Base-by-base conservation (phyloP, 2,113 vertebrate species). In the Onychorhynchus coronatus region DNA sequence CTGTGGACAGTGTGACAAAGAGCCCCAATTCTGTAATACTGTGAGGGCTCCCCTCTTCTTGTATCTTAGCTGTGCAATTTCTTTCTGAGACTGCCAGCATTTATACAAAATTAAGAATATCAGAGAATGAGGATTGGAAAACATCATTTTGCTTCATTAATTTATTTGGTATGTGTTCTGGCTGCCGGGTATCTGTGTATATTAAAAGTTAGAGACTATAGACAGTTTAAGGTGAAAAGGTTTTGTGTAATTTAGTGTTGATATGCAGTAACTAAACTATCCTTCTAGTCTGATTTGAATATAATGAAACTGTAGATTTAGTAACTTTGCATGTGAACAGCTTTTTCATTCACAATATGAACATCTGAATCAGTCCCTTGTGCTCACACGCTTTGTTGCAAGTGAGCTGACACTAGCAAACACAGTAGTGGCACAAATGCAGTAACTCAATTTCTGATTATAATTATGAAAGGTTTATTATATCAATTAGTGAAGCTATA, bases 31-130 rank as follows among this genome's bases (percentile, higher is more conserved):
- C 41, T 52, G 12, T 61, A 31, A 50, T 25, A 17, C 9, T 47
- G 2, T 42, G 25, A 75, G 19, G 6, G 3, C 3, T 53, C 7
- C 13, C 5, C 3, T 27, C 1, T 67, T 13, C 9, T 30, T 71
- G 4, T 42, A n/a, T n/a, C 13, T 61, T 53, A 13, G 9, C 16
- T 39, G 19, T 58, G 23, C 14, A 42, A 7, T 47, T 78, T 56
- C 15, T 85, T 88, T 76, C 62, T 59, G 27, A 68, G 28, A n/a
- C 37, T 55, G 14, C 3, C 18, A 75, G 21, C 6, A 14, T 37
- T 46, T 75, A n/a, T 24, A 41, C 5, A 68, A 75, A 65, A 65
- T 39, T 35, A 82, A 47, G 20, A 8, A 41, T 49, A 79, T 42
- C 15, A 33, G 19, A 81, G 16, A 61, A 89, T 66, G 24, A 68